Evolutionary conservation across 2,888 invertebrate genomes (phyloP), one percentile per base, ranked within the genome.

Genomic region (Pheosia gnoma): DNA sequence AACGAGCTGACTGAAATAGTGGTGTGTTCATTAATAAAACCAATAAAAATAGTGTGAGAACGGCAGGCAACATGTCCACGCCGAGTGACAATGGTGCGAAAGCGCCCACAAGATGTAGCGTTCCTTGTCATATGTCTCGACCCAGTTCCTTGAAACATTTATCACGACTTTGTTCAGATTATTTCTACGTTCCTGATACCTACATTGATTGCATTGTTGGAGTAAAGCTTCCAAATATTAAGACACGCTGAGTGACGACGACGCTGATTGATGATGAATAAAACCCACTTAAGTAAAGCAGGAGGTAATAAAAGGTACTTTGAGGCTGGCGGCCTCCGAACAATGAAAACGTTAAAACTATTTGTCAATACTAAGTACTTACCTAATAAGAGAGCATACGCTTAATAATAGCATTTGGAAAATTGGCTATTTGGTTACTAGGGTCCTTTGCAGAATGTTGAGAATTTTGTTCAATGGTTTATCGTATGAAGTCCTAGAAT

Each of bases 141-240:
- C 87, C 88, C 75, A 82, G 78, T 80, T 87, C 70, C 57, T 66
- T 72, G 69, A 63, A 79, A 66, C 76, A 83, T 85, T 83, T 77
- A 79, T 84, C 80, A 81, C 67, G 69, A 65, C 66, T 58, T 62
- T 59, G 58, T 67, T 62, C 61, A 61, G 62, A 64, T 71, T 63
- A 72, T 67, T 74, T 63, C 56, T 62, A 59, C 64, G 85, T 78
- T 79, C 85, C 78, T 86, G 86, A 87, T 88, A 81, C 86, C 84
- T 77, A 85, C 80, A 82, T 87, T 79, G 87, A 88, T 88, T 85
- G 77, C 74, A 84, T 84, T 86, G 84, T 84, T 69, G 68, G 74
- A 75, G 70, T 51, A 59, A 61, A 65, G 59, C 71, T 60, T 65
- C 63, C 70, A 64, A 74, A 75, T 70, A 68, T 58, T 70, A 60